Percentiles rank a stretch among this genome's conserved stretches.
These are phyloP conservation scores for Troglohyphantes excavatus DNA, from an alignment of 2,888 invertebrate genomes.

Conservation along the genomic window DNA sequence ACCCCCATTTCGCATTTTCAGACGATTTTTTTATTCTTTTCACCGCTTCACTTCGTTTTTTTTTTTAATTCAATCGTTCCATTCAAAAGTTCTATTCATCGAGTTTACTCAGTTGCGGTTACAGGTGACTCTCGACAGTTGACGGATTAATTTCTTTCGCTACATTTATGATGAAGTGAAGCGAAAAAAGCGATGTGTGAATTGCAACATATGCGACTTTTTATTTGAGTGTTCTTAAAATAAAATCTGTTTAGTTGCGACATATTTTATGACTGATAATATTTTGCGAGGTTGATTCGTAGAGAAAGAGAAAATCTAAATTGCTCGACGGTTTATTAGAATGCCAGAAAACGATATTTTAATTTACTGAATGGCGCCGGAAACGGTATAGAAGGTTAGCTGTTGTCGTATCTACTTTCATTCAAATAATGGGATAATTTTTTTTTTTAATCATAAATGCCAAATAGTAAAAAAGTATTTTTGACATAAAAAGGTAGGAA, in stretches of 20 bases:
- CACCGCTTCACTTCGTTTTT: background rate
- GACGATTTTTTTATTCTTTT: conserved; percentile 15
- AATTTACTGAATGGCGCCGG: too few species aligned
- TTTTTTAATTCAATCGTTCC: conserved; percentile 6
- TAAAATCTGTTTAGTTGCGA: background rate
- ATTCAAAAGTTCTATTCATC: conserved; percentile 23
- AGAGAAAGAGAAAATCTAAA: too few species aligned
- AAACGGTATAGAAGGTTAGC: too few species aligned
- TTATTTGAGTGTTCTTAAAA: background rate
- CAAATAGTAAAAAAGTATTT: too few species aligned
- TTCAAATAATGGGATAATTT: too few species aligned
- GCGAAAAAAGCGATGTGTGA: conserved; percentile 3
- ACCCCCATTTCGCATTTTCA: background rate
- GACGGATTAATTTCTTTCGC: conserved; percentile 20
- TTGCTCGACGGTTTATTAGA: too few species aligned
- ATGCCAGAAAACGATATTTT: too few species aligned
- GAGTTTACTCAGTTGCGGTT: conserved; percentile 11
- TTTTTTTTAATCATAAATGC: too few species aligned
- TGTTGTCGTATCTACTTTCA: too few species aligned
- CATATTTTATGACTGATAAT: background rate
- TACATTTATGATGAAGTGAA: background rate
- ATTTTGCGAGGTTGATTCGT: too few species aligned
- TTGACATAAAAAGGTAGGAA: too few species aligned
- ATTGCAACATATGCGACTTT: background rate
- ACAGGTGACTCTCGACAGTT: conserved; percentile 32